Evolutionary conservation across 2,888 invertebrate species (phyloP).

Genomic region (Dione juno): DNA sequence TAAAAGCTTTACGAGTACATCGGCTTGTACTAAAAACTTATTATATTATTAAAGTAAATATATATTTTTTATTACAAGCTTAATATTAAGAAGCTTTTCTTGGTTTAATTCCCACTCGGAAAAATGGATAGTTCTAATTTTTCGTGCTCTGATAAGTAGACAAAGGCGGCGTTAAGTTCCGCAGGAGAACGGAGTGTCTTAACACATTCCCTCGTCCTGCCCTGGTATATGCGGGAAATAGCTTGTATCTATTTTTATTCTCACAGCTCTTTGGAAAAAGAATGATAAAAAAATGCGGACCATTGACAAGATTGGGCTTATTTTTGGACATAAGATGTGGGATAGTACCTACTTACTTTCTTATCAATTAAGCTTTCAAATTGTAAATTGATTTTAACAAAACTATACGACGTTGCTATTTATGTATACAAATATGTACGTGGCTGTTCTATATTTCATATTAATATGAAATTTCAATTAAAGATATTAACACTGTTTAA

Average conservation of each 20-base stretch:
- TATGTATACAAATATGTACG: no score
- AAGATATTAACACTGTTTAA: neutral
- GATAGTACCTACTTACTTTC: neutral
- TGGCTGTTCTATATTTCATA: no score
- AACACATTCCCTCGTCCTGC: no score
- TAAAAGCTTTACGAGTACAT: neutral
- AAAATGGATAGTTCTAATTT: no score
- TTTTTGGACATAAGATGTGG: neutral
- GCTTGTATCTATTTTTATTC: neutral
- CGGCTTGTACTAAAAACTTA: neutral
- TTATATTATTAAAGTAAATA: neutral
- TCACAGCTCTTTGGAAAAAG: neutral
- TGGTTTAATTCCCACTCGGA: neutral
- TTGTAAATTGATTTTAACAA: neutral
- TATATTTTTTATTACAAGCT: no score
- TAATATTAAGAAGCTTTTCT: neutral
- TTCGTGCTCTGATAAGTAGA: no score
- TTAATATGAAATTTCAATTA: neutral
- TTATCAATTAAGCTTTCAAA: neutral
- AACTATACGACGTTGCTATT: neutral
- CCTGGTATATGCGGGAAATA: no score
- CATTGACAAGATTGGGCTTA: slow-evolving; percentile 16
- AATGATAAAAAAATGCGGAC: slow-evolving; percentile 1
- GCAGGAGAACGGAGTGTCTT: no score
- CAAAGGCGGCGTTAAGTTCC: no score